Evolutionary conservation across 2,888 invertebrate species (phyloP), one percentile per base, ranked within the genome.

Genomic region (Harpalus rufipes): DNA sequence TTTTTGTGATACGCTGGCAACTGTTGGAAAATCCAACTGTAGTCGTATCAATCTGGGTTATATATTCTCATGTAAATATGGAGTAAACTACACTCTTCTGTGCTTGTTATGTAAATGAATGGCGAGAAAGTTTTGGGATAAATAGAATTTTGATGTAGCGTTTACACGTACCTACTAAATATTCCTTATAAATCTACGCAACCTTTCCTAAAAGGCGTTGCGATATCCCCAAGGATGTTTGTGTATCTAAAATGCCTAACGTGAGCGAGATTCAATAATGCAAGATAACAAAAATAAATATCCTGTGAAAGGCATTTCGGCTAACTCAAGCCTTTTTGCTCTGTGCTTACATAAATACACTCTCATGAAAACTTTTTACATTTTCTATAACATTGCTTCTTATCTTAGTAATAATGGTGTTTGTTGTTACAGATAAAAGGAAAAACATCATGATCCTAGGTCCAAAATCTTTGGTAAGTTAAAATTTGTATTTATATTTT

Each of bases 71-170:
- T 63, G 63, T 63, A 63, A 63, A 63, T 63, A 12, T 0, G 8
- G 10, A 6, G 63, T 25, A 63, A 63, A 63, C 25, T 18, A 63
- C 21, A 25, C 63, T 21, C 25, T 6, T 25, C 8, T 10, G 63
- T 63, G 41, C 25, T 68, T 68, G 68, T 68, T 68, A 39, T 68
- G 39, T 32, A 68, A 68, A 68, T 32, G 39, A 14, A n/a, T 68
- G 32, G 25, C 16, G 68, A 14, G 32, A 32, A 68, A 39, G 32
- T 68, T 68, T 41, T 68, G 68, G 41, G 68, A 8, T 68, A 68
- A 68, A 68, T 14, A 68, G 41, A 68, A 39, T 68, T 39, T 68
- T 68, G 68, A 68, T 68, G 41, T 68, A 68, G 32, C 68, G 61
- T 61, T 61, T 61, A 21, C 18, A 21, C 61, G 61, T 21, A 12